Conservation (phyloP, 2,888 invertebrate genomes). For the Chelonus formosanus region DNA sequence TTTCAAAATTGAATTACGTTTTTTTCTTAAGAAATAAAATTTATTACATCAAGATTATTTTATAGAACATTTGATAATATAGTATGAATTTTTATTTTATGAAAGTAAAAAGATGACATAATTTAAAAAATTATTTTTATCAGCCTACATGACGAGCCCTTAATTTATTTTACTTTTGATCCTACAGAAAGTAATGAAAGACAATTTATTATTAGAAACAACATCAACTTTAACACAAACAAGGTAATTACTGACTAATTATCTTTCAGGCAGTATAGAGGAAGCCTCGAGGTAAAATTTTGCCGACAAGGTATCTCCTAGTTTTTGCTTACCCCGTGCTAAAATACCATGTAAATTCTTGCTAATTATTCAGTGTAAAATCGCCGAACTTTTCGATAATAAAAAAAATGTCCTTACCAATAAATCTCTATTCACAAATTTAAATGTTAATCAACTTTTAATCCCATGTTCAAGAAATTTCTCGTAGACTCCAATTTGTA, state of each 20-base stretch:
- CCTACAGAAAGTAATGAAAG: slow-evolving; percentile 6
- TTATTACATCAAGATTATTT: too few species aligned
- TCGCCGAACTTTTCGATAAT: too few species aligned
- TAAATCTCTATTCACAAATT: neutral
- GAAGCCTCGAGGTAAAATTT: neutral
- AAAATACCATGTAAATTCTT: slow-evolving; percentile 6
- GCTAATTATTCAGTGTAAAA: too few species aligned
- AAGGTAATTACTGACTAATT: slow-evolving; percentile 17
- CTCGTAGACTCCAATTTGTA: slow-evolving; percentile 16
- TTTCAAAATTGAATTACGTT: too few species aligned
- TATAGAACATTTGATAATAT: too few species aligned
- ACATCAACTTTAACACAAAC: slow-evolving; percentile 4
- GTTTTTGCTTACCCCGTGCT: neutral
- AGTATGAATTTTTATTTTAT: too few species aligned
- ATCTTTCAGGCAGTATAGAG: neutral
- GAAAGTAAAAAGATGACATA: neutral
- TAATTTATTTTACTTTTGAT: neutral
- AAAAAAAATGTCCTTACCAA: too few species aligned
- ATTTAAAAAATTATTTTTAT: neutral
- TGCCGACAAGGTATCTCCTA: neutral
- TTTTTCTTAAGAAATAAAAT: too few species aligned
- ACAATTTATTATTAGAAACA: slow-evolving; percentile 4
- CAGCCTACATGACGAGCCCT: neutral
- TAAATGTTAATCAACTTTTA: neutral
- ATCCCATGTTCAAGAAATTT: neutral